Conservation (phyloP, 1,140 invertebrate genomes). For the Zaprionus tsacasi region DNA sequence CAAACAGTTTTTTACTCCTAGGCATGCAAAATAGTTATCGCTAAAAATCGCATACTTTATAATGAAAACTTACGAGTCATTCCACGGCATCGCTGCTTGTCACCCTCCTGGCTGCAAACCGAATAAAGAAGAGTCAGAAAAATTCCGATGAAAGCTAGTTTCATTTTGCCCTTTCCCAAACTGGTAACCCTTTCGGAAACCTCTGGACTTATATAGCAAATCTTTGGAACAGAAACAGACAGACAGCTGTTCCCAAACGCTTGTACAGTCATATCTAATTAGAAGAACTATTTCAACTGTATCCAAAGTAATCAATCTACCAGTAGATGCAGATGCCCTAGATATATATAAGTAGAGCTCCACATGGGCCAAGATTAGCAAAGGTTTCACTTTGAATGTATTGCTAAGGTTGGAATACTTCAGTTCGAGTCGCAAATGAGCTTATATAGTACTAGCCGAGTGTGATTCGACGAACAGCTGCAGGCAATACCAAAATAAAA, state of each 20-base stretch:
- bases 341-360: too few relatives aligned
- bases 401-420: too few relatives aligned
- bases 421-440: too few relatives aligned
- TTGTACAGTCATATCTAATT: background rate
- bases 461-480: background rate
- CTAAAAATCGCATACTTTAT: background rate
- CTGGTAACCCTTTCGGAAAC: background rate
- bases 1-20: background rate
- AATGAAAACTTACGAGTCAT: background rate
- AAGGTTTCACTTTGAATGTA: too few relatives aligned
- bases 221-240: too few relatives aligned
- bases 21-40: background rate
- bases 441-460: too few relatives aligned
- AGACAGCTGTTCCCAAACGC: conserved; percentile 1
- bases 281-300: background rate
- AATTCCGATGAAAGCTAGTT: background rate
- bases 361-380: too few relatives aligned
- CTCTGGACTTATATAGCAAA: background rate
- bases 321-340: background rate
- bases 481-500: background rate
- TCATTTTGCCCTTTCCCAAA: background rate
- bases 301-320: background rate
- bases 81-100: background rate
- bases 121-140: background rate
- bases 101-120: too few relatives aligned